Conservation (phyloP, 1,140 invertebrate genomes). For the Acromyrmex echinatior region DNA sequence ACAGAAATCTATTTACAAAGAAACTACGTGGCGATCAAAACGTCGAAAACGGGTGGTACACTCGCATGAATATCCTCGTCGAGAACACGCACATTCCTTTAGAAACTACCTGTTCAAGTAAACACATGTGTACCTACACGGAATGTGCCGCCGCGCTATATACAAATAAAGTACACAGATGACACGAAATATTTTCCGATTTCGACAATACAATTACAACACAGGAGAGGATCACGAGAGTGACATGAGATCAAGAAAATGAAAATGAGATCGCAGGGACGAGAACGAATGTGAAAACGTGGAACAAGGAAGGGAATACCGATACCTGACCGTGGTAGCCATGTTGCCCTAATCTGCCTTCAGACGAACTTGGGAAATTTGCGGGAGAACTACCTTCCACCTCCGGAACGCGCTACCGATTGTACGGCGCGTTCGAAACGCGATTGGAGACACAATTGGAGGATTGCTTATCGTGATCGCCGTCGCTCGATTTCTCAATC, state of each 20-base stretch:
- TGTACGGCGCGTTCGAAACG: neutral
- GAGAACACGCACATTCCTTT: neutral
- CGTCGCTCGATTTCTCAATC: neutral
- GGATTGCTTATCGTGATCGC: neutral
- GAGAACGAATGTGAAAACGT: neutral
- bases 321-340: conserved; percentile 68
- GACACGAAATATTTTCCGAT: neutral
- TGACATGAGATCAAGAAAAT: neutral
- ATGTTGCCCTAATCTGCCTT: conserved; percentile 71
- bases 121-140: neutral
- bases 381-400: conserved; percentile 15
- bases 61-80: neutral
- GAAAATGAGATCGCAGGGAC: neutral
- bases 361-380: conserved; percentile 24
- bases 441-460: neutral
- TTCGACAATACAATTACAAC: conserved; percentile 3
- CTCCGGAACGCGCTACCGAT: neutral
- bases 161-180: neutral
- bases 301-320: neutral
- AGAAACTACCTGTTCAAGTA: neutral
- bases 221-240: neutral
- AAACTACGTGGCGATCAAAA: neutral
- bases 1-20: neutral
- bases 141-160: neutral
- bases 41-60: neutral